These are phyloP conservation scores for Heterochromis multidens DNA, from an alignment of 2,113 vertebrate genomes.

Conservation along the genomic window DNA sequence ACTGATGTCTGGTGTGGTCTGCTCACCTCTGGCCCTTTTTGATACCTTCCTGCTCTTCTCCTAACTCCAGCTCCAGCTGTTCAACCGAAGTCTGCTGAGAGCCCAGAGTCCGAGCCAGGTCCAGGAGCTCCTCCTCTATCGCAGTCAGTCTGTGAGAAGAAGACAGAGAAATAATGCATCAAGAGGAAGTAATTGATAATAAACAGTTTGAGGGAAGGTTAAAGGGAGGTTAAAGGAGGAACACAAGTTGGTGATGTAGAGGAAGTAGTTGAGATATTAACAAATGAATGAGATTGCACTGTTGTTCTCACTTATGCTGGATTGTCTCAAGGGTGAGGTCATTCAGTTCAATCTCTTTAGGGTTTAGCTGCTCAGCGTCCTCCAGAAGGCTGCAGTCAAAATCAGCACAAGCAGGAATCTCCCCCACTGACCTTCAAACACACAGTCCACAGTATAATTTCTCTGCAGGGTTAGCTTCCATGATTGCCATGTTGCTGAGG, in stretches of 20 bases:
- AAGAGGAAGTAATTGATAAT: not conserved
- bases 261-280: conserved; percentile 2
- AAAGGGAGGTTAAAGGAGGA: not conserved
- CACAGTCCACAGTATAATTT: not conserved
- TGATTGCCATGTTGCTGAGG: not conserved
- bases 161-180: not conserved
- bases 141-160: conserved; percentile 69
- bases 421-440: conserved; percentile 74
- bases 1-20: not conserved
- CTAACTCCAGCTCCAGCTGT: conserved; percentile 83
- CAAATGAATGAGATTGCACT: not conserved
- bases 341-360: conserved; percentile 85
- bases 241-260: not conserved
- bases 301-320: conserved; percentile 84
- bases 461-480: not conserved
- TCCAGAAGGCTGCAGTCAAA: conserved; percentile 87
- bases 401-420: conserved; percentile 76
- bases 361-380: conserved; percentile 77
- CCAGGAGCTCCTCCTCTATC: conserved; percentile 83
- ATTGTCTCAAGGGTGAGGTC: conserved; percentile 88
- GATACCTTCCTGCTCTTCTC: conserved; percentile 62
- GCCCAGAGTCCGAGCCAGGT: conserved; percentile 52
- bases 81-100: conserved; percentile 74
- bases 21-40: conserved; percentile 74
- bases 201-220: not conserved